phyloP scores from a whole-genome alignment of 2,888 invertebrate genomes.

The Noctua fimbriata region DNA sequence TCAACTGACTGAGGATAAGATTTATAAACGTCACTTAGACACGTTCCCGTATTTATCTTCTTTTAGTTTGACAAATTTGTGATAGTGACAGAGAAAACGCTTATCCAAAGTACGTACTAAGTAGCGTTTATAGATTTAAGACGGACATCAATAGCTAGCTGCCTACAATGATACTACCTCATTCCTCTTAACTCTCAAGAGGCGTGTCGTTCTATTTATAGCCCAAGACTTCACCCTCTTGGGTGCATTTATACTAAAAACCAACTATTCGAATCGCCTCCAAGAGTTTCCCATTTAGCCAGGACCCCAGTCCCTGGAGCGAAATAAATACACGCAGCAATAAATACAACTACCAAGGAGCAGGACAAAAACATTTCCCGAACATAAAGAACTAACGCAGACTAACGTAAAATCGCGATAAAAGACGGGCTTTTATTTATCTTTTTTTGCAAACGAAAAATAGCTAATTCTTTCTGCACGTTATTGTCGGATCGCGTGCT shows the following conservation, averaged over 20 bases:
- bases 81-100: not conserved
- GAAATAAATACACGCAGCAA: conserved; percentile 45
- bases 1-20: not conserved
- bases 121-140: not conserved
- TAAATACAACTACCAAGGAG: conserved; percentile 41
- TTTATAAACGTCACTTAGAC: not conserved
- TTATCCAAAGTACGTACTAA: not conserved
- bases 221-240: conserved; percentile 1
- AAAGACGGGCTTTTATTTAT: conserved; percentile 52
- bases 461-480: conserved; percentile 48
- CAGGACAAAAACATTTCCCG: conserved; percentile 41
- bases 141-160: not conserved
- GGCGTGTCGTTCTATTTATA: conserved; percentile 1
- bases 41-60: not conserved
- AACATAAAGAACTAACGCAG: conserved; percentile 45
- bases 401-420: conserved; percentile 47
- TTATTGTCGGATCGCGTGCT: conserved; percentile 76
- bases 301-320: conserved; percentile 33
- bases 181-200: not conserved
- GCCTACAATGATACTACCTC: not conserved
- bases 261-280: conserved; percentile 41
- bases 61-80: not conserved
- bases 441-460: conserved; percentile 65
- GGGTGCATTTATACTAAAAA: conserved; percentile 52
- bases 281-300: conserved; percentile 42